These are phyloP conservation scores for Euura saliciscinereae DNA, from an alignment of 1,140 invertebrate species.

Conservation along the genomic window DNA sequence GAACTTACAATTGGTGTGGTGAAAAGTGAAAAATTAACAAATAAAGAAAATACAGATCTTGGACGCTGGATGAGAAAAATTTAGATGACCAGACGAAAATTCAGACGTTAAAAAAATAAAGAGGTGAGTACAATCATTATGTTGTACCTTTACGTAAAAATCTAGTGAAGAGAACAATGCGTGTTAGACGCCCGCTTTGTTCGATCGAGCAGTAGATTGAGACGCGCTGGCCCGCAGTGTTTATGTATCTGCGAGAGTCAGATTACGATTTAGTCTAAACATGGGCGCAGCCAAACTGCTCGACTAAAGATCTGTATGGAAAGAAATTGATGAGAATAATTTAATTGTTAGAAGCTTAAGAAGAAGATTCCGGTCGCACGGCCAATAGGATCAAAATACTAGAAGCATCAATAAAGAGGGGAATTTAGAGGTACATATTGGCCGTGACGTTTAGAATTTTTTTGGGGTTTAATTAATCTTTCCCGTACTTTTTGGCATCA, in stretches of 20 bases:
- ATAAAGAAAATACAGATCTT: background rate
- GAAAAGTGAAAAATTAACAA: background rate
- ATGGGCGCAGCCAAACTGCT: background rate
- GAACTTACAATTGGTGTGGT: background rate
- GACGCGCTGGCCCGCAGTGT: background rate
- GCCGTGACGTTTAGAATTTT: too few relatives aligned
- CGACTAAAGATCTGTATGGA: background rate
- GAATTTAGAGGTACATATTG: too few relatives aligned
- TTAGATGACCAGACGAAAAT: background rate
- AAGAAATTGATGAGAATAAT: background rate
- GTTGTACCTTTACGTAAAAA: background rate
- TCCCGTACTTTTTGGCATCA: too few relatives aligned
- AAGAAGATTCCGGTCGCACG: too few relatives aligned
- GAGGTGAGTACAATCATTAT: background rate
- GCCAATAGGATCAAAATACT: too few relatives aligned
- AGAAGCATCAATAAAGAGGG: too few relatives aligned
- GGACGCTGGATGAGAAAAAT: background rate
- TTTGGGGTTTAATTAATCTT: too few relatives aligned
- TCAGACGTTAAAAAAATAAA: background rate
- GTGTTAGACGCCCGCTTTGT: background rate
- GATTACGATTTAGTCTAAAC: background rate
- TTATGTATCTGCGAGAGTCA: background rate
- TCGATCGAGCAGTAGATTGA: background rate
- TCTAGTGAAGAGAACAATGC: background rate
- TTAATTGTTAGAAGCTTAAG: too few relatives aligned